Evolutionary conservation across 2,797 vertebrate genomes (phyloP).

Genomic region (Enteromius mattozi): DNA sequence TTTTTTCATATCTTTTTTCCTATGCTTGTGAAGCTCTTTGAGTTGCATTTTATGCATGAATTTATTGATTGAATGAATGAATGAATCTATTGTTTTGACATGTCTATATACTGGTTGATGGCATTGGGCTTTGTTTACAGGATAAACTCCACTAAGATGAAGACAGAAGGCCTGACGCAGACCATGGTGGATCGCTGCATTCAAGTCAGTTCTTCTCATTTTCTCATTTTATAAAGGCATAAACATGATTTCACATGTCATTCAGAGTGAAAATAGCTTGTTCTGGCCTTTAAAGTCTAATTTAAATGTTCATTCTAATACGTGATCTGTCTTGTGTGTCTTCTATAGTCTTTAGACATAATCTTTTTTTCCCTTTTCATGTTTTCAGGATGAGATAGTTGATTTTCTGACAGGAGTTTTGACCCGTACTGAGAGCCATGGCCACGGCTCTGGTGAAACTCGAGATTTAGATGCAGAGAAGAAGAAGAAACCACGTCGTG

Average conservation of each 20-base stretch:
- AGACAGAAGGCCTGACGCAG: slow-evolving; percentile 91
- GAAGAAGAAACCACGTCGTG: slow-evolving; percentile 88
- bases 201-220: slow-evolving; percentile 80
- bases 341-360: neutral
- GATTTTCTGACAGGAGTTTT: slow-evolving; percentile 94
- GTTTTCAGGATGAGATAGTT: slow-evolving; percentile 90
- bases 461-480: slow-evolving; percentile 93
- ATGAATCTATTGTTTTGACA: no score
- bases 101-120: neutral
- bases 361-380: neutral
- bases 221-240: neutral
- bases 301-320: neutral
- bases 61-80: no score
- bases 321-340: neutral
- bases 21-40: no score
- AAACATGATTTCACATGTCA: neutral
- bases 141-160: slow-evolving; percentile 96
- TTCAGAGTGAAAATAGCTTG: neutral
- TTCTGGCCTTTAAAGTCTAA: neutral
- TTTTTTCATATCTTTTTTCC: no score
- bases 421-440: slow-evolving; percentile 84
- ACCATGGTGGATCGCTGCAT: slow-evolving; percentile 99
- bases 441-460: slow-evolving; percentile 84
- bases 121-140: slow-evolving; percentile 69
- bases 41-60: no score